Evolutionary conservation across 2,113 vertebrate species (phyloP).

Genomic region (Hirundichthys speculiger): DNA sequence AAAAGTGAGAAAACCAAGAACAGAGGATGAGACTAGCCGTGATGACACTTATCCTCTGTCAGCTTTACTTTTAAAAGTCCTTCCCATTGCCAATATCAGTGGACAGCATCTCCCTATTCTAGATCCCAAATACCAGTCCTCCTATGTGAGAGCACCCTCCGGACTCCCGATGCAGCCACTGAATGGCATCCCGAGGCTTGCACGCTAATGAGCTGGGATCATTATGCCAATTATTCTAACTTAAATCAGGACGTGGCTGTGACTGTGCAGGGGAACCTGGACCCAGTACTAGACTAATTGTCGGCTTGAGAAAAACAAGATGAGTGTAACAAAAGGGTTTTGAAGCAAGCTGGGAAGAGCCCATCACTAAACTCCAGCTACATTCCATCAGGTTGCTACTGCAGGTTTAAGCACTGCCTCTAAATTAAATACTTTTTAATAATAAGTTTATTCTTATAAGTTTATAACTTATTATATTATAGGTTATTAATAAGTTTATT

Average conservation of each 20-base stretch:
- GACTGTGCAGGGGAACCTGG: conserved; percentile 48
- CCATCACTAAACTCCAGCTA: conserved; percentile 45
- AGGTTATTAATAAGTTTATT: too few species aligned
- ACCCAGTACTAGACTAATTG: conserved; percentile 69
- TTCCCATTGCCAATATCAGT: conserved; percentile 59
- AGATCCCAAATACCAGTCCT: conserved; percentile 46
- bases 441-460: too few species aligned
- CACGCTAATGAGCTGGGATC: conserved; percentile 73
- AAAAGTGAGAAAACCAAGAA: conserved; percentile 57
- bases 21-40: conserved; percentile 37
- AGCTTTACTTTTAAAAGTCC: conserved; percentile 50
- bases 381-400: conserved; percentile 60
- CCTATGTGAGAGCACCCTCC: conserved; percentile 50
- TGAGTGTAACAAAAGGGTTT: conserved; percentile 63
- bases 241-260: conserved; percentile 76
- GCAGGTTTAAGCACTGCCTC: conserved; percentile 4
- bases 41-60: conserved; percentile 54
- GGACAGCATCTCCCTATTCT: conserved; percentile 48
- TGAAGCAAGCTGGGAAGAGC: conserved; percentile 47
- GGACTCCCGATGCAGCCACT: conserved; percentile 50
- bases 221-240: conserved; percentile 78
- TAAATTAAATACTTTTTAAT: too few species aligned
- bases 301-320: conserved; percentile 54
- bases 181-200: conserved; percentile 63
- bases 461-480: too few species aligned